Base-by-base conservation (phyloP, 2,113 vertebrate species). In the Petrocephalus microphthalmus region DNA sequence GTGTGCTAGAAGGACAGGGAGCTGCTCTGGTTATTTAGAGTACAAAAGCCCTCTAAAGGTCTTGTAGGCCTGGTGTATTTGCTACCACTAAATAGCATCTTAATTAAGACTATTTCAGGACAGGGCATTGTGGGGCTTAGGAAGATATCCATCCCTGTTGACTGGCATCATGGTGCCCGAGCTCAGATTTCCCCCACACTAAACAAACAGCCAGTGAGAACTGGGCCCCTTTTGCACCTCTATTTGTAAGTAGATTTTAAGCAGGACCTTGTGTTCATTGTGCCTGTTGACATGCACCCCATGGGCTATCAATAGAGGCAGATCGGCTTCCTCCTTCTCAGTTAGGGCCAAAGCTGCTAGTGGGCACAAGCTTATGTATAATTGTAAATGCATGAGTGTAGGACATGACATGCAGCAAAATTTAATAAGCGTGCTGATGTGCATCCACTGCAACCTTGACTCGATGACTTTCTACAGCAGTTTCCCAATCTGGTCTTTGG, bases 41-140 rank as follows among this genome's bases (percentile, higher is more conserved):
- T 74, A 92, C 86, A 91, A 92, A 92, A 91, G 91, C 90, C 54
- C 89, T 89, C 82, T 91, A 86, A 94, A 93, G 91, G 91, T 90
- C 91, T 91, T 74, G 88, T 81, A 89, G 90, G 92, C 92, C 60
- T 89, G 78, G 33, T 7, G 86, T 86, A 88, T 89, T 82, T 89
- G 90, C 90, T 91, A 92, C 91, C 56, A n/a, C 89, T 90, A 90
- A 92, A 91, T 90, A 90, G 84, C 84, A 87, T 91, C 91, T 91
- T 94, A 93, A 94, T 95, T 93, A 92, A 89, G 90, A 88, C 89
- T 92, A 92, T 92, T 90, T 82, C 85, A 89, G 89, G 90, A 90
- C 92, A 93, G 94, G 94, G 94, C 94, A 94, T 93, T 87, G 90
- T 89, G 56, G 89, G 60, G 92, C 92, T 94, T 93, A 93, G 83